Evolutionary conservation across 2,888 invertebrate species (phyloP), one percentile per base, ranked within the genome.

Genomic region (Crocallis elinguaria): DNA sequence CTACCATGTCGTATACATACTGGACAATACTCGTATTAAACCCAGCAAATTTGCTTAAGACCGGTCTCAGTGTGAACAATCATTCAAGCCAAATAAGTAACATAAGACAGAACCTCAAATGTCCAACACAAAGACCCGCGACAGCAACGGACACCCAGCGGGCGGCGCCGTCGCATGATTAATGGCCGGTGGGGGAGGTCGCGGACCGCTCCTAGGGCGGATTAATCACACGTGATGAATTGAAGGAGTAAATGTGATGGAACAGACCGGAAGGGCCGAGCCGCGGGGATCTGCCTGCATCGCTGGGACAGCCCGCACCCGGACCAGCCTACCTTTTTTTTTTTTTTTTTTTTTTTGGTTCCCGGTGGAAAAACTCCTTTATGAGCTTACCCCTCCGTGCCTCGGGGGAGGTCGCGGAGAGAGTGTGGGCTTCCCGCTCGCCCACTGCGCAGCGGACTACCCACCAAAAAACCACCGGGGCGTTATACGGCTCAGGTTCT

Each of bases 211-310:
- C 41, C 13, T 30, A 32, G 37, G 21, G 45, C 30, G 59, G 51
- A 55, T 55, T 49, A 42, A 55, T 51, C 55, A 43, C 55, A 38
- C 45, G 53, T 60, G 43, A 50, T 56, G 33, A 43, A 60, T 56
- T 36, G 52, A 37, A 48, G 37, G 46, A 41, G 45, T 48, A 49
- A 51, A 37, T 43, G 50, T 43, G 49, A 30, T 48, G 38, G 49
- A 49, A 50, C 27, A 1, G 17, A 12, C 11, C 30, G 41, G 29
- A 17, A 27, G 27, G 41, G 29, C 7, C 29, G 17, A 16, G 23
- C 23, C 13, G 12, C 35, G 25, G 25, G 7, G 11, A 30, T 21
- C 23, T 3, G 13, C 13, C n/a, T 23, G 8, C 23, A n/a, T n/a
- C n/a, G n/a, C n/a, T n/a, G n/a, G n/a, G n/a, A n/a, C n/a, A n/a